Conservation (phyloP, 2,888 invertebrate species). For the Nematopogon swammerdamellus region DNA sequence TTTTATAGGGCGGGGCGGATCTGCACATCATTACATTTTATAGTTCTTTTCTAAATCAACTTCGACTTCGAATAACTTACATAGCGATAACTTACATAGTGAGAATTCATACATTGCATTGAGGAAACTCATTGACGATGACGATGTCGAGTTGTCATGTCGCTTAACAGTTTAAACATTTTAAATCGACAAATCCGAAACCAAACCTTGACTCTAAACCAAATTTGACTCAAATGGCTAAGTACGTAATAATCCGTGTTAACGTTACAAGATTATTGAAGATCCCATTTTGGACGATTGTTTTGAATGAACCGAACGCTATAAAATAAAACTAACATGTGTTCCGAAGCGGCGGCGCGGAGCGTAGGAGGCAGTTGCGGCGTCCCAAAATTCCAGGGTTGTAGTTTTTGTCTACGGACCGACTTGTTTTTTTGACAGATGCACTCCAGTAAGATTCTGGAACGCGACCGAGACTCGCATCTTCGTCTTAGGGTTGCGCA, state of each 20-base stretch:
- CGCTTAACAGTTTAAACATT: too few species aligned
- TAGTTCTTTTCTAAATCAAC: too few species aligned
- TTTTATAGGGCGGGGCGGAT: too few species aligned
- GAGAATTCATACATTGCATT: too few species aligned
- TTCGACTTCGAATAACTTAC: too few species aligned
- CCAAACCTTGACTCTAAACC: too few species aligned
- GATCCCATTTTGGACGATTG: conserved; percentile 45
- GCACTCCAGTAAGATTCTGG: conserved; percentile 30
- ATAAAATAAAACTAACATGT: conserved; percentile 50
- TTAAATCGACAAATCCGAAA: too few species aligned
- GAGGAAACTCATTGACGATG: too few species aligned
- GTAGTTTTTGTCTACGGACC: conserved; percentile 23
- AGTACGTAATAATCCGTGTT: not conserved
- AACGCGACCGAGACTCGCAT: conserved; percentile 51
- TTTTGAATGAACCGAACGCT: conserved; percentile 46
- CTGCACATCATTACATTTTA: too few species aligned
- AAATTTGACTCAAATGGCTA: not conserved
- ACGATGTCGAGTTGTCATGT: too few species aligned
- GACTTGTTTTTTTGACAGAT: conserved; percentile 47
- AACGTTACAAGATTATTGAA: conserved; percentile 52
- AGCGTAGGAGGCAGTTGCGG: conserved; percentile 28
- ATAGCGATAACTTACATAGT: too few species aligned
- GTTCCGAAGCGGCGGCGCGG: conserved; percentile 23
- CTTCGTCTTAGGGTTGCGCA: conserved; percentile 10
- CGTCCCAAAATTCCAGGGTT: conserved; percentile 51